Conservation (phyloP, 2,113 vertebrate genomes). For the Arvicanthis niloticus region DNA sequence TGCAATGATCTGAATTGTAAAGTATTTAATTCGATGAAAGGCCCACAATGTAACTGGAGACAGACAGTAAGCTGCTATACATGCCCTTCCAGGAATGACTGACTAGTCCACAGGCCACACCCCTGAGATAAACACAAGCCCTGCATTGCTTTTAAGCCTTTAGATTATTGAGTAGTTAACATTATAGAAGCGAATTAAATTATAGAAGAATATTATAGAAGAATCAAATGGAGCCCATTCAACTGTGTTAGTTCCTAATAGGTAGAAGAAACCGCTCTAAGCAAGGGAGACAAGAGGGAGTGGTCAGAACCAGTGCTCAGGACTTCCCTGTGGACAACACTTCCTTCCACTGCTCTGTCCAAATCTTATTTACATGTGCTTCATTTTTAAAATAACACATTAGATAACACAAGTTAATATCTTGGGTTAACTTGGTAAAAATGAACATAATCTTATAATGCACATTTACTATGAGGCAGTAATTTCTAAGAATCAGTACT, state of each 20-base stretch:
- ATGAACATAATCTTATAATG: background rate
- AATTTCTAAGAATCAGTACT: constrained; percentile 20
- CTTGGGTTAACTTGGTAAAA: background rate
- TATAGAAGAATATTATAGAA: too few relatives aligned
- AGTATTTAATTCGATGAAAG: constrained; percentile 39
- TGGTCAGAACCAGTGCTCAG: background rate
- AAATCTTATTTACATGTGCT: background rate
- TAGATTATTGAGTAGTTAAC: background rate
- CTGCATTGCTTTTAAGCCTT: background rate
- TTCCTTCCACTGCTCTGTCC: background rate
- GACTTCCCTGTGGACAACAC: background rate
- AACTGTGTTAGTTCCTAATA: background rate
- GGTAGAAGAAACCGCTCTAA: background rate
- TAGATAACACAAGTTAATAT: constrained; percentile 42
- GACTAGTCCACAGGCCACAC: background rate
- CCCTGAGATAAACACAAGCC: background rate
- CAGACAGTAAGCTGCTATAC: background rate
- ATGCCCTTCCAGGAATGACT: background rate
- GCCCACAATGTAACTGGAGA: background rate
- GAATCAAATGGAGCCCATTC: background rate
- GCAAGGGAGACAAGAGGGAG: background rate
- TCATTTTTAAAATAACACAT: constrained; percentile 15
- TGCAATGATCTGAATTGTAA: background rate
- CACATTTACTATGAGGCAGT: constrained; percentile 16
- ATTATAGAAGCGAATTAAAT: background rate